Percentiles rank a stretch among this genome's conserved stretches.
Conservation (phyloP, 2,888 invertebrate genomes). For the Cosmia pyralina region DNA sequence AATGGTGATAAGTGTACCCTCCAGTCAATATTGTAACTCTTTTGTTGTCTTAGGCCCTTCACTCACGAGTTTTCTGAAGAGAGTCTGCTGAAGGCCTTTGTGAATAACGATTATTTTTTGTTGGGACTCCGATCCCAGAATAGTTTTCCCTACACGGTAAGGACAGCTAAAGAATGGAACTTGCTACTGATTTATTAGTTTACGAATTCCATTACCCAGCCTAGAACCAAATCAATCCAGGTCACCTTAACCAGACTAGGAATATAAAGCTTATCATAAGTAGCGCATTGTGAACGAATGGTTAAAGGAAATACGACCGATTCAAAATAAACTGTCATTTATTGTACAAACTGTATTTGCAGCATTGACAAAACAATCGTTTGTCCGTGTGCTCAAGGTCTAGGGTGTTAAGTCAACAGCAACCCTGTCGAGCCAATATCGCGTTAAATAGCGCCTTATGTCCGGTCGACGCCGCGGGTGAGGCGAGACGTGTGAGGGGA, state of each 20-base stretch:
- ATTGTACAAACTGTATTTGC: conserved; percentile 4
- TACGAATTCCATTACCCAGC: not conserved
- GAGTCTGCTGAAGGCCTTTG: not conserved
- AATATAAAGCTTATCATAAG: not conserved
- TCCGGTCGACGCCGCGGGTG: conserved; percentile 28
- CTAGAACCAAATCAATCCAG: not conserved
- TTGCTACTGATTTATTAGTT: not conserved
- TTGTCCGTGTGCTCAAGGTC: conserved; percentile 16
- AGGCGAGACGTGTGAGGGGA: not conserved
- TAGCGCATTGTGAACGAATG: not conserved
- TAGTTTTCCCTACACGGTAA: not conserved
- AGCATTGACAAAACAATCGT: conserved; percentile 8
- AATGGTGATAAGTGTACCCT: not conserved
- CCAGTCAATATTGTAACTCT: not conserved
- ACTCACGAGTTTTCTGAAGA: too few species aligned
- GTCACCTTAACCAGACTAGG: not conserved
- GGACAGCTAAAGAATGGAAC: conserved; percentile 6
- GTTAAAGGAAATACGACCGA: not conserved
- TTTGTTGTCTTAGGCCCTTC: too few species aligned
- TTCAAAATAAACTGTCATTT: conserved; percentile 4
- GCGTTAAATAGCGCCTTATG: conserved; percentile 65
- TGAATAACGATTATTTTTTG: not conserved
- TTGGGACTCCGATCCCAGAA: not conserved
- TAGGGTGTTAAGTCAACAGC: conserved; percentile 32
- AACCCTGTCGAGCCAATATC: conserved; percentile 56